Base-by-base conservation (phyloP, 2,888 invertebrate species). In the Epistrophe grossulariae region DNA sequence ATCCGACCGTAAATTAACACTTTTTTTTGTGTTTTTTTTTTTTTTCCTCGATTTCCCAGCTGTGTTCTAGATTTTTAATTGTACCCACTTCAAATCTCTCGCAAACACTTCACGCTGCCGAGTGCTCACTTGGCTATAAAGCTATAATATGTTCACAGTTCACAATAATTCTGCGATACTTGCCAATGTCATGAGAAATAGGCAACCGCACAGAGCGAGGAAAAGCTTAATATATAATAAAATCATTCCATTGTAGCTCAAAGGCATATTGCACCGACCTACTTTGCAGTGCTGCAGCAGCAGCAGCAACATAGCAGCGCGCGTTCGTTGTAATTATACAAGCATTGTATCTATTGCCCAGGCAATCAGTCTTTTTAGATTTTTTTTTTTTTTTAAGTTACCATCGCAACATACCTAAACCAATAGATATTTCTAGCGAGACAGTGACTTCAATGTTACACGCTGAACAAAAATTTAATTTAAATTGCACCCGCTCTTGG, bases 191-290 rank as follows among this genome's bases (percentile, higher is more conserved):
- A 87, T 87, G 87, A 82, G 87, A 87, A 87, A 79, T 82, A 87
- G 87, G 87, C 79, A 76, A 79, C 71, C 79, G 13, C 35, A 28
- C 66, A 71, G 84, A n/a, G n/a, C n/a, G n/a, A 72, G 68, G 68
- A 80, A 84, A 80, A 76, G 72, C 66, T 80, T 77, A 24, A 24
- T 24, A 24, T 24, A 24, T 24, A 84, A 84, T 80, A 79, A 82
- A 76, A 82, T 68, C 82, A 82, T 79, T 87, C 87, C 72, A 87
- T 87, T 87, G 82, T 82, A 70, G 79, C 87, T 85, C 59, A 78
- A 77, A 81, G 81, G 85, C 87, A 87, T 87, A 87, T 87, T 87
- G 87, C 87, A 87, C 85, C 82, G 82, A 87, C 87, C 87, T 79
- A 87, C 85, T 87, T 87, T 71, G 82, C 0, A 68, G 24, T n/a